phyloP scores from a whole-genome alignment of 2,797 vertebrate species.

The Sylvia borin region DNA sequence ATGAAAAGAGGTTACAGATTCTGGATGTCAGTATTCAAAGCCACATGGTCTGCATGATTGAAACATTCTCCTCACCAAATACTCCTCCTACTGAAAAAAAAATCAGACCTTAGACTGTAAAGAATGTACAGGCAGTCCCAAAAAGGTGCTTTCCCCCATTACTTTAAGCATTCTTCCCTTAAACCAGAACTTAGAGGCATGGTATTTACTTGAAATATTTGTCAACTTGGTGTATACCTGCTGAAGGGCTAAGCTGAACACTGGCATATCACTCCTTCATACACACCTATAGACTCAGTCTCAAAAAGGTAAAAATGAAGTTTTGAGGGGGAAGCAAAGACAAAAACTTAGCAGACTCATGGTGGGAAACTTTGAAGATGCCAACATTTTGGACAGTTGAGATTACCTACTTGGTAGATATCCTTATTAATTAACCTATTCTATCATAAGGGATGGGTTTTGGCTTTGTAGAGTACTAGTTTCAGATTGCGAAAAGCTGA shows the following conservation, averaged over 20 bases:
- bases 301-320: not conserved
- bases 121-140: not conserved
- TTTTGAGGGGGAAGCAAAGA: not conserved
- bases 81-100: not conserved
- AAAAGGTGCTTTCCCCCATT: not conserved
- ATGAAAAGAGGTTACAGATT: not conserved
- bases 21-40: not conserved
- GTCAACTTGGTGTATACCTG: not conserved
- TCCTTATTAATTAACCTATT: not conserved
- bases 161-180: not conserved
- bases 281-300: accelerated
- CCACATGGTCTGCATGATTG: not conserved
- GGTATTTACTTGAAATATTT: not conserved
- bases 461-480: not conserved
- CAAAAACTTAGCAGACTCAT: not conserved
- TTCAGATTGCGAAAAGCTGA: not conserved
- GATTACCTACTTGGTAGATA: not conserved
- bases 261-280: too few relatives aligned
- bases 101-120: not conserved
- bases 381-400: not conserved
- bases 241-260: not conserved
- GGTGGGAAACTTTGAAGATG: not conserved
- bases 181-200: not conserved
- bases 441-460: not conserved
- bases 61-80: not conserved